Conservation (phyloP, 2,797 vertebrate genomes). For the Paedocypris micromegethes region DNA sequence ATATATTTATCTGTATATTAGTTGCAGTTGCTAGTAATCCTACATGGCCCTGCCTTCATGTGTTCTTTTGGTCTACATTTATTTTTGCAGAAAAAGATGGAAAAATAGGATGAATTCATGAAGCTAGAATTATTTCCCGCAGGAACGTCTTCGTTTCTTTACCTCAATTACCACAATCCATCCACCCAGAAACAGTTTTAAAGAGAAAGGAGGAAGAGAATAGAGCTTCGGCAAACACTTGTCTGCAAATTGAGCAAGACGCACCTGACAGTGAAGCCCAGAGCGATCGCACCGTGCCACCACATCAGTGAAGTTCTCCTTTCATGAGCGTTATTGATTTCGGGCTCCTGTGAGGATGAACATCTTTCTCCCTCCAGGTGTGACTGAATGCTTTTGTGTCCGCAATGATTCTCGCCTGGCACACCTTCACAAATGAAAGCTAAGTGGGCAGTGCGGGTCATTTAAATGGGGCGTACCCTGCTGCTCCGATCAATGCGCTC, state of each 20-base stretch:
- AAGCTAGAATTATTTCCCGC: no score
- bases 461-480: constrained; percentile 37
- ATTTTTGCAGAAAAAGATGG: no score
- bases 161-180: not conserved
- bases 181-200: not conserved
- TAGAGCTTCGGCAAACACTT: constrained; percentile 1
- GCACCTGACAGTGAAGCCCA: constrained; percentile 39
- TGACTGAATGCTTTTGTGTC: constrained; percentile 46
- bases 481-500: constrained; percentile 46
- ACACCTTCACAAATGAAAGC: constrained; percentile 43
- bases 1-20: no score
- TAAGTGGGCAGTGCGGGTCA: constrained; percentile 34
- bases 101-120: no score
- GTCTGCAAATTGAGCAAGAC: constrained; percentile 26
- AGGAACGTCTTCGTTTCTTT: no score
- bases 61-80: no score
- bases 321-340: constrained; percentile 35
- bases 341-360: constrained; percentile 31
- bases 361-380: constrained; percentile 46
- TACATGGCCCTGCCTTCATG: no score
- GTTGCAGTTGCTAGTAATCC: no score
- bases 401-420: constrained; percentile 39
- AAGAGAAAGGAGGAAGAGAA: not conserved
- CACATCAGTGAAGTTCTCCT: constrained; percentile 43
- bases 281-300: constrained; percentile 28